Base-by-base conservation (phyloP, 1,140 invertebrate genomes). In the Neodiprion lecontei region DNA sequence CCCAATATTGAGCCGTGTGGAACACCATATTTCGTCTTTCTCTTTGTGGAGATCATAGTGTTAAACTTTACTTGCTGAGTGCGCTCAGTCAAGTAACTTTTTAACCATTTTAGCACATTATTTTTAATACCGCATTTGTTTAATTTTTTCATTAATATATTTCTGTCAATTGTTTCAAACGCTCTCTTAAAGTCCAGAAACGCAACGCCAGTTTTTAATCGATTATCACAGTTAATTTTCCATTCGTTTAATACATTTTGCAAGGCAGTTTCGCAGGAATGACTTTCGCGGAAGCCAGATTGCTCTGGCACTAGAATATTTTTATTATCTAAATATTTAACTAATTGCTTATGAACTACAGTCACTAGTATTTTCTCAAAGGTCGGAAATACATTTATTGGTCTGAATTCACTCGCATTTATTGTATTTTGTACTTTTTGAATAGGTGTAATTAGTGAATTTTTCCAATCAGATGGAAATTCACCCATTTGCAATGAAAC, bases 111-210 rank as follows among this genome's bases (percentile, higher is more conserved):
- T 3, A 12, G n/a, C 11, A 69, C 67, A 1, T 69, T 23, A 12
- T 17, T 17, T 69, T 47, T 5, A 10, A 69, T 69, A 11, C 67
- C 67, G 17, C 23, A 69, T 23, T 69, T 11, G 10, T 47, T 69
- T 23, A 69, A 47, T 47, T 69, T 69, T 10, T 47, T 21, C 8
- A 69, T 17, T 17, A 69, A 12, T 23, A 69, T 47, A 5, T 11
- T 69, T 69, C 67, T 69, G 23, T 23, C 17, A 10, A 69, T 17
- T 69, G 67, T 69, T 69, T 69, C 67, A 23, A 69, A 69, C 12
- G 67, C 67, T 69, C 67, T 69, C n/a, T 61, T 61, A n/a, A 61
- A 61, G 53, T 61, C 53, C n/a, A 61, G 53, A n/a, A 61, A 61
- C 1, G 17, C 67, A 23, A 69, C 67, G 11, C 40, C 67, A 23